phyloP scores from a whole-genome alignment of 2,113 vertebrate genomes.

The Hippocampus comes region DNA sequence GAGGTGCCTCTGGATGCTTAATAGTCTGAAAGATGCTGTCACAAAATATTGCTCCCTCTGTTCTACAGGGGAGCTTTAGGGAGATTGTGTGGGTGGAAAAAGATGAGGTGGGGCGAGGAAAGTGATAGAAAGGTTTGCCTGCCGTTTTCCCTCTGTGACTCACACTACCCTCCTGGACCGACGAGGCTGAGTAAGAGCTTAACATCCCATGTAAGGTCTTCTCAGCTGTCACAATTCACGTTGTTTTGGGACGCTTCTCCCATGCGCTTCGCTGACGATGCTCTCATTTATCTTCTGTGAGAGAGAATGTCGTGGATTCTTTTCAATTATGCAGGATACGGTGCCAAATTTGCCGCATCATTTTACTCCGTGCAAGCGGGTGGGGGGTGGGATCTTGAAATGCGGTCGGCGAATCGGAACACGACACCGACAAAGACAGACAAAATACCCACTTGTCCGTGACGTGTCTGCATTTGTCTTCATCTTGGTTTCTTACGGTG shows the following conservation, averaged over 20 bases:
- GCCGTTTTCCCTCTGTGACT: slow-evolving; percentile 29
- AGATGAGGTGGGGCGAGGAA: slow-evolving; percentile 25
- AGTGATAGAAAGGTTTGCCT: slow-evolving; percentile 22
- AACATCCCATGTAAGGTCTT: slow-evolving; percentile 20
- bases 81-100: slow-evolving; percentile 37
- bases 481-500: not conserved
- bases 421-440: not conserved
- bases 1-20: slow-evolving; percentile 55
- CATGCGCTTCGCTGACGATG: not conserved
- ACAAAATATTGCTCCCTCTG: slow-evolving; percentile 56
- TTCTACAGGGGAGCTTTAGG: slow-evolving; percentile 54
- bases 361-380: not conserved
- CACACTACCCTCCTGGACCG: slow-evolving; percentile 22
- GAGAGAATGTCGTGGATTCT: slow-evolving; percentile 12
- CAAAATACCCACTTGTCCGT: not conserved
- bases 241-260: slow-evolving; percentile 5
- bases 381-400: not conserved
- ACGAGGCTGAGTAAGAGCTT: slow-evolving; percentile 22
- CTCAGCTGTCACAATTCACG: slow-evolving; percentile 20
- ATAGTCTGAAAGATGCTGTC: slow-evolving; percentile 67
- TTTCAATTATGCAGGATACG: slow-evolving; percentile 29
- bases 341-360: not conserved
- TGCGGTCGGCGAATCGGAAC: not conserved
- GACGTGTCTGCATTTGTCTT: not conserved
- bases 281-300: slow-evolving; percentile 34